A percentile compares a stretch with the other conserved stretches of the same genome.
Conservation (phyloP, 2,113 vertebrate genomes). For the Ptyas mucosa region DNA sequence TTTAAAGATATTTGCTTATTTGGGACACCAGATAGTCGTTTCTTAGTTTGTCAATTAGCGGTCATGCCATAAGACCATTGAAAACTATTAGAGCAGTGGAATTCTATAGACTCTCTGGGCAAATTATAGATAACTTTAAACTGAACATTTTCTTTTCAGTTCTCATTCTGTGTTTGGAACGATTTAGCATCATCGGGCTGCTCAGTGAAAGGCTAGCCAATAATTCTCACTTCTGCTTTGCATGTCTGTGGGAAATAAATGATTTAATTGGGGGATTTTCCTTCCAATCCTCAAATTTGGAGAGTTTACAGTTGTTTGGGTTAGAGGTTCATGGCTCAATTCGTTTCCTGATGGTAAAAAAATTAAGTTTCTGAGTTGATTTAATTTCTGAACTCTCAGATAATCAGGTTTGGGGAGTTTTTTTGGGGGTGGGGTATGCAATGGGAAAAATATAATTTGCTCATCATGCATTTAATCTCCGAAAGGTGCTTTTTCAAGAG, state of each 20-base stretch:
- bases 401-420: not conserved
- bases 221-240: not conserved
- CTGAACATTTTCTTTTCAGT: not conserved
- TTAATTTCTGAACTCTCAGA: not conserved
- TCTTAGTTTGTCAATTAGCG: not conserved
- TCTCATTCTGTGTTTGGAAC: not conserved
- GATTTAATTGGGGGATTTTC: not conserved
- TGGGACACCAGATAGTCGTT: not conserved
- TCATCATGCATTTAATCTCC: not conserved
- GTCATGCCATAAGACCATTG: not conserved
- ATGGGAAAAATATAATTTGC: not conserved
- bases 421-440: not conserved
- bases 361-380: not conserved
- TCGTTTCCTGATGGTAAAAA: not conserved
- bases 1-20: not conserved
- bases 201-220: not conserved
- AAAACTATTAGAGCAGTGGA: not conserved
- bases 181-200: not conserved
- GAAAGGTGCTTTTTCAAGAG: too few species aligned
- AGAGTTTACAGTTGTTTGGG: not conserved
- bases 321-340: not conserved
- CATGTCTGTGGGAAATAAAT: not conserved
- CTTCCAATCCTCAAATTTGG: not conserved
- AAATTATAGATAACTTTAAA: not conserved
- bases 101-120: not conserved